phyloP scores from a whole-genome alignment of 2,113 vertebrate genomes.

The Sclerurus mexicanus region DNA sequence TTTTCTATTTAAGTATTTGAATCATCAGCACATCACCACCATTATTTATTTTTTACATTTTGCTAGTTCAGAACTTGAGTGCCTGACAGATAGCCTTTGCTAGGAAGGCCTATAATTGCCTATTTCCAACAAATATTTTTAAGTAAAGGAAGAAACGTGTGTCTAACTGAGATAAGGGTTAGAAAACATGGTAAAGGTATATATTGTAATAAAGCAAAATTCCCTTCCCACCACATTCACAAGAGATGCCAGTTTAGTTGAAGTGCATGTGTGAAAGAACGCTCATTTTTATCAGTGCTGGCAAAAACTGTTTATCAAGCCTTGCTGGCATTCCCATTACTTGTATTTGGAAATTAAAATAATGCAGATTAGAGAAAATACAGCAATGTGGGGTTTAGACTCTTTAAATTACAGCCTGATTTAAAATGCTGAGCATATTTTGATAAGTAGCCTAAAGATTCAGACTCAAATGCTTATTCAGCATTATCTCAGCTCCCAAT shows the following conservation, averaged over 20 bases:
- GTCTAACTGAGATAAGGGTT: conserved; percentile 18
- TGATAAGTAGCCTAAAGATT: background rate
- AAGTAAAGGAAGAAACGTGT: background rate
- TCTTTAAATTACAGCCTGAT: background rate
- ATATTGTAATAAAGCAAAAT: background rate
- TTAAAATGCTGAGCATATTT: background rate
- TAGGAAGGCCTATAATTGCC: background rate
- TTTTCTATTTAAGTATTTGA: background rate
- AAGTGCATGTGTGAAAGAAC: background rate
- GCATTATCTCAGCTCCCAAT: background rate
- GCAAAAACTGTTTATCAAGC: background rate
- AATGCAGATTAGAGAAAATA: background rate
- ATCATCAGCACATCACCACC: background rate
- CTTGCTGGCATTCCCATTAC: background rate
- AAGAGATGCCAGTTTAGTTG: background rate
- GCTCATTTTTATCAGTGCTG: background rate
- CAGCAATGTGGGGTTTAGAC: background rate
- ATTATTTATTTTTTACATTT: background rate
- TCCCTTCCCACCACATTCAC: background rate
- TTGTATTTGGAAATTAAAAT: background rate
- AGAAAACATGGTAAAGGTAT: background rate
- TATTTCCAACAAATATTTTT: background rate
- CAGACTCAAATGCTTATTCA: background rate
- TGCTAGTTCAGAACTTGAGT: background rate
- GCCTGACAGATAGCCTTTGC: background rate